phyloP scores from a whole-genome alignment of 2,888 invertebrate genomes.

The Stictocephala bisonia region DNA sequence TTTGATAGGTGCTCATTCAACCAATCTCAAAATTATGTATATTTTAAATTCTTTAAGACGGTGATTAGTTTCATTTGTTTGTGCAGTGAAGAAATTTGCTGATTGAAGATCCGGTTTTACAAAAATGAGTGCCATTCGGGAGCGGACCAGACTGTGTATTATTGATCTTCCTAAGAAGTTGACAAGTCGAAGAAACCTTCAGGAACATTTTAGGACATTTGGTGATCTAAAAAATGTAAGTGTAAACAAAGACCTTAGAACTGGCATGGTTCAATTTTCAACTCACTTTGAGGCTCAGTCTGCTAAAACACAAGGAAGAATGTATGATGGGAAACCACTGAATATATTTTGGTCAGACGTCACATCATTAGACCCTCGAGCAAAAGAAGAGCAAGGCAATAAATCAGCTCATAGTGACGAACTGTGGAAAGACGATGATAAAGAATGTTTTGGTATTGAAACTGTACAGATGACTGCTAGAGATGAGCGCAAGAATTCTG shows the following conservation, averaged over 20 bases:
- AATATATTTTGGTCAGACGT: too few relatives aligned
- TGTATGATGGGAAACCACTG: conserved; percentile 40
- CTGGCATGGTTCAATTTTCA: conserved; percentile 45
- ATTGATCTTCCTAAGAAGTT: conserved; percentile 47
- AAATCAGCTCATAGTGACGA: background rate
- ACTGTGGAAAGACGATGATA: conserved; percentile 39
- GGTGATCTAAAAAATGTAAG: conserved; percentile 39
- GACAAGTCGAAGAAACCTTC: conserved; percentile 42
- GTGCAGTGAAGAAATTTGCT: conserved; percentile 35
- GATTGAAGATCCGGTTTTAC: background rate
- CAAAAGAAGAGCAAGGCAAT: background rate
- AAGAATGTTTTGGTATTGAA: conserved; percentile 41
- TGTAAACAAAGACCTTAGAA: conserved; percentile 36
- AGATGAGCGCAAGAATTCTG: background rate
- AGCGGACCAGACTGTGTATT: conserved; percentile 14
- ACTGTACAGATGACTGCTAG: background rate
- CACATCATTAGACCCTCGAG: conserved; percentile 27
- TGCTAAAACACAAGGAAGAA: conserved; percentile 59
- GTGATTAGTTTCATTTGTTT: conserved; percentile 27
- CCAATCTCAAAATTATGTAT: too few relatives aligned
- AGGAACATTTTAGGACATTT: conserved; percentile 49
- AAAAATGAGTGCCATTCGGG: conserved; percentile 25
- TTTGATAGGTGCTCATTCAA: too few relatives aligned
- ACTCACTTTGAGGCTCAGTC: conserved; percentile 66
- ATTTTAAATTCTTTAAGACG: background rate